Percentiles rank a stretch among this genome's conserved stretches.
phyloP scores from a whole-genome alignment of 2,113 vertebrate species.

The Carassius gibelio region DNA sequence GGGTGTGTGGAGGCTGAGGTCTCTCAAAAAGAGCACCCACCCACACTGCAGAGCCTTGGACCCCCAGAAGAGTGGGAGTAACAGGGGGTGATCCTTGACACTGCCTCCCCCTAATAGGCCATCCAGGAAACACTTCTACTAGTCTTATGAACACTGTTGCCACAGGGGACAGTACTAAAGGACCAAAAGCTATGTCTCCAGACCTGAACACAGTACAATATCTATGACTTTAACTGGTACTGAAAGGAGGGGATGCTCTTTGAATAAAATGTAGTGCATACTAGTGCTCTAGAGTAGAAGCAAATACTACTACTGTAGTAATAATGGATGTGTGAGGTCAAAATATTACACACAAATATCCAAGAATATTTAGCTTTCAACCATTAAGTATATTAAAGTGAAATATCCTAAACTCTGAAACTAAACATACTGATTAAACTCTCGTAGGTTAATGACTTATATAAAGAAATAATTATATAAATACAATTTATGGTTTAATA shows the following conservation, averaged over 20 bases:
- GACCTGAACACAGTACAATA: background rate
- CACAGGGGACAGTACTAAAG: conserved; percentile 9
- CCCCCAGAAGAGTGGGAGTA: conserved; percentile 43
- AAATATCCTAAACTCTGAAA: background rate
- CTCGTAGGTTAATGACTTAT: no score
- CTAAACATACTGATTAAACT: background rate
- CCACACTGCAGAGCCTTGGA: conserved; percentile 22
- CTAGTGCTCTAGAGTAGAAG: background rate
- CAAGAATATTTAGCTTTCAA: background rate
- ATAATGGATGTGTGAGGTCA: background rate
- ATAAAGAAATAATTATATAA: background rate
- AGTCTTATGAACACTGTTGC: conserved; percentile 12
- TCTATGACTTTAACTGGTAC: background rate
- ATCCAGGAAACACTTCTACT: conserved; percentile 38
- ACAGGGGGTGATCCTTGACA: conserved; percentile 37
- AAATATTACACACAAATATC: background rate
- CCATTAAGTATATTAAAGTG: background rate
- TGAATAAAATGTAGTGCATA: background rate
- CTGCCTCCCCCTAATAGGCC: conserved; percentile 38
- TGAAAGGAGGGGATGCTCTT: background rate
- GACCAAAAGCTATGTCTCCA: background rate
- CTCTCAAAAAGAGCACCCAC: conserved; percentile 49
- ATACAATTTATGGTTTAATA: background rate
- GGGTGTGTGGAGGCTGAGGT: conserved; percentile 53
- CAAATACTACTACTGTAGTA: background rate